Base-by-base conservation (phyloP, 2,888 invertebrate genomes). In the Eristalis tenax region DNA sequence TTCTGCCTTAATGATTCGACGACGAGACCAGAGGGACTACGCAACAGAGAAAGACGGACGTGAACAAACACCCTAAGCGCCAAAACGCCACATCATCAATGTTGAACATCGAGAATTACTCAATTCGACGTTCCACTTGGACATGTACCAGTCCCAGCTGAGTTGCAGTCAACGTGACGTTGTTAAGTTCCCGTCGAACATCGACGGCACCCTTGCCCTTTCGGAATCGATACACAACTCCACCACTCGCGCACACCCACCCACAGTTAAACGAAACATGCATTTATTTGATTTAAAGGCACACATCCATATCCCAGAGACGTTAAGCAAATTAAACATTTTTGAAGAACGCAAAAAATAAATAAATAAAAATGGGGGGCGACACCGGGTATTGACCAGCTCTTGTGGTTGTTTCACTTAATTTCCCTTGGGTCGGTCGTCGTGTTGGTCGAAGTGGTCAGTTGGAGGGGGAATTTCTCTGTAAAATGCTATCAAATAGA, bases 361-460 rank as follows among this genome's bases (percentile, higher is more conserved):
- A n/a, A n/a, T n/a, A n/a, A n/a, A 50, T n/a, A 43, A 43, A n/a
- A n/a, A 4, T 13, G 15, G n/a, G n/a, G 43, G n/a, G 43, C 43
- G 43, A 43, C 32, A 50, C 18, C 50, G n/a, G 18, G 50, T 18
- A 50, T 50, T 50, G 50, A 50, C 50, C 50, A 8, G 50, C 50
- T 18, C 50, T 50, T 50, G 50, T 18, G 50, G 8, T 18, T 50
- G 32, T 57, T 65, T 79, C 65, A 71, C 43, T 59, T 79, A 43
- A 79, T 79, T 79, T 79, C 79, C 79, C 71, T 15, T 65, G 71
- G 64, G 79, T 64, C 18, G 18, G 79, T 64, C 18, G 18, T 5
- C 18, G 18, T 50, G 50, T 59, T 59, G 26, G 26, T 59, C 11
- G 26, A 13, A 23, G 23, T 59, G 23, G 23, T 23, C 59, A 26